These are phyloP conservation scores for Callinectes sapidus DNA, from an alignment of 2,888 invertebrate species.

Conservation along the genomic window DNA sequence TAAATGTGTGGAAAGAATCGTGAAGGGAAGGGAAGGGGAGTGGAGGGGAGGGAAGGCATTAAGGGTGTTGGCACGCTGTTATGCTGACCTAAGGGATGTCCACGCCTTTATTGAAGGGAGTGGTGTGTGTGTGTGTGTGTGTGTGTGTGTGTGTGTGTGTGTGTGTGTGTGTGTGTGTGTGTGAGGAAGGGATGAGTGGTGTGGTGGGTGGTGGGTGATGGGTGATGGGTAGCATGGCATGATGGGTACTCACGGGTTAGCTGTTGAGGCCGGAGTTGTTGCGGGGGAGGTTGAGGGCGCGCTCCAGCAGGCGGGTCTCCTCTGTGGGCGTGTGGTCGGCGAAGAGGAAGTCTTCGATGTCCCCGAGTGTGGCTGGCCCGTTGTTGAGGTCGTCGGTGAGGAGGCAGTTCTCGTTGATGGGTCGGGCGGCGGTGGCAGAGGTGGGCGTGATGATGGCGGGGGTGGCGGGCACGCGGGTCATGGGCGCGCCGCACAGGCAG, in stretches of 20 bases:
- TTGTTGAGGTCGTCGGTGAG: slow-evolving; percentile 67
- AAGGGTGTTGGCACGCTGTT: background rate
- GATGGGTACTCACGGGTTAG: slow-evolving; percentile 57
- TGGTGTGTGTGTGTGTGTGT: background rate
- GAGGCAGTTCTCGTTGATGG: slow-evolving; percentile 65
- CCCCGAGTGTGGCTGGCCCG: slow-evolving; percentile 60
- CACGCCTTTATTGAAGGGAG: background rate
- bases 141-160: background rate
- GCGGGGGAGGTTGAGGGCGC: slow-evolving; percentile 56
- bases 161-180: background rate
- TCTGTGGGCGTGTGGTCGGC: slow-evolving; percentile 72
- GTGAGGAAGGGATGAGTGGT: background rate
- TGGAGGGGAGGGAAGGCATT: background rate
- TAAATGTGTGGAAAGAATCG: background rate
- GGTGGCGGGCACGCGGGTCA: slow-evolving; percentile 64
- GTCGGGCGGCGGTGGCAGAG: slow-evolving; percentile 50
- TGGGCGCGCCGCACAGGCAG: slow-evolving; percentile 71
- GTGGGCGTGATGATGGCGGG: slow-evolving; percentile 61
- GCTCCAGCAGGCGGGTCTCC: slow-evolving; percentile 67
- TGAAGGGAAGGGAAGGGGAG: background rate
- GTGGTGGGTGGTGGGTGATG: background rate
- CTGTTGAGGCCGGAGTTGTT: slow-evolving; percentile 66
- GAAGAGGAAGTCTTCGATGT: slow-evolving; percentile 62
- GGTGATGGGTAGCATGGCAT: background rate
- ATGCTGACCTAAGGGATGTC: background rate